These are phyloP conservation scores for Uropsilus gracilis DNA, from an alignment of 2,113 vertebrate species.

Conservation along the genomic window DNA sequence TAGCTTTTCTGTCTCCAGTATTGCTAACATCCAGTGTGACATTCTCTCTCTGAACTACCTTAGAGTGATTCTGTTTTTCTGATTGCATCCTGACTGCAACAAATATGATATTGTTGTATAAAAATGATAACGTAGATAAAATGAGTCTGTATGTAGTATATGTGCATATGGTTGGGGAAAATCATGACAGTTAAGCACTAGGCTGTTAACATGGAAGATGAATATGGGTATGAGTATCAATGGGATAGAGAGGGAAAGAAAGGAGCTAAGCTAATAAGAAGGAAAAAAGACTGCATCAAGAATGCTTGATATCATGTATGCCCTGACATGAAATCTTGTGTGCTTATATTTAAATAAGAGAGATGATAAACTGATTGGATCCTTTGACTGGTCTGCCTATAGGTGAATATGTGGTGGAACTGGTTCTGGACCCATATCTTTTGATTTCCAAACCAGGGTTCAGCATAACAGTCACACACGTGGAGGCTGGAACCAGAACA, in stretches of 20 bases:
- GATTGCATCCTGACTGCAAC: background rate
- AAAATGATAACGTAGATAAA: background rate
- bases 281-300: background rate
- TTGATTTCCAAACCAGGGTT: background rate
- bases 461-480: background rate
- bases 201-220: background rate
- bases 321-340: background rate
- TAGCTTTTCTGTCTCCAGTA: background rate
- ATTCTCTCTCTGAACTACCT: background rate
- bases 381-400: background rate
- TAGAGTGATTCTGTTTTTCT: background rate
- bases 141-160: background rate
- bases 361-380: background rate
- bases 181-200: background rate
- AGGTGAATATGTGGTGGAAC: background rate
- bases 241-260: background rate
- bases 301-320: background rate
- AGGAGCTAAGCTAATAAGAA: background rate
- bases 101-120: background rate
- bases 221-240: no score
- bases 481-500: background rate
- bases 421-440: background rate
- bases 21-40: background rate
- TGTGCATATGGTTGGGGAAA: no score
- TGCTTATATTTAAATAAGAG: background rate